Percentiles rank a stretch among this genome's conserved stretches.
Conservation (phyloP, 2,113 vertebrate species). For the Bambusicola thoracicus region DNA sequence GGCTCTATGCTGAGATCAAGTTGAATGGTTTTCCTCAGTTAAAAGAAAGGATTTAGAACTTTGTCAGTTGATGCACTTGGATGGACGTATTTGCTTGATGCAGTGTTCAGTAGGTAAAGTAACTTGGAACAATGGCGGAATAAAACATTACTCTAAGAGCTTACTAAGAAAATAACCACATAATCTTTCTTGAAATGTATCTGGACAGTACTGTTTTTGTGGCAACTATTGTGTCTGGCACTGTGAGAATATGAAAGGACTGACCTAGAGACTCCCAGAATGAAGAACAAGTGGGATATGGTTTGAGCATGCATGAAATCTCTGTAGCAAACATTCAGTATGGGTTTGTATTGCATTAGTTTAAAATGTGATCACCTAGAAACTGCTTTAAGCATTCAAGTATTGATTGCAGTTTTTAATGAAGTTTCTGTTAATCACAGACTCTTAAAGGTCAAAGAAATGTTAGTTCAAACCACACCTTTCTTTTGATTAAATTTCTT, state of each 20-base stretch:
- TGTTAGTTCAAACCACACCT: conserved; percentile 1
- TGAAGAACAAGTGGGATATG: neutral
- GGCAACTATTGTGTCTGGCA: neutral
- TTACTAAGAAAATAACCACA: neutral
- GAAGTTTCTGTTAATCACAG: conserved; percentile 37
- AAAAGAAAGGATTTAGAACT: neutral
- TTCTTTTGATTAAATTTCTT: conserved; percentile 33
- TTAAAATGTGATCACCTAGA: neutral
- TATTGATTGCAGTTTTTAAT: conserved; percentile 41
- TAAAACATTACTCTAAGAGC: neutral
- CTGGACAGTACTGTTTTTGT: neutral
- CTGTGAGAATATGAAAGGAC: neutral
- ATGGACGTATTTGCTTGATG: neutral
- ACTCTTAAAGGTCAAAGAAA: conserved; percentile 33
- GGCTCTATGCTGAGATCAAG: neutral
- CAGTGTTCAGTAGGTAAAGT: neutral
- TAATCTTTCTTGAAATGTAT: neutral
- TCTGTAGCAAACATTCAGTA: neutral
- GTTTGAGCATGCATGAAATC: neutral
- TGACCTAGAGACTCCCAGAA: neutral
- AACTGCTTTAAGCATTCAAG: neutral
- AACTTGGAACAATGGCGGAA: neutral
- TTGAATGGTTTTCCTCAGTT: neutral
- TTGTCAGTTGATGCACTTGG: neutral
- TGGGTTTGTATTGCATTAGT: neutral